Evolutionary conservation across 2,113 vertebrate genomes (phyloP).

Genomic region (Hyperopisus bebe): DNA sequence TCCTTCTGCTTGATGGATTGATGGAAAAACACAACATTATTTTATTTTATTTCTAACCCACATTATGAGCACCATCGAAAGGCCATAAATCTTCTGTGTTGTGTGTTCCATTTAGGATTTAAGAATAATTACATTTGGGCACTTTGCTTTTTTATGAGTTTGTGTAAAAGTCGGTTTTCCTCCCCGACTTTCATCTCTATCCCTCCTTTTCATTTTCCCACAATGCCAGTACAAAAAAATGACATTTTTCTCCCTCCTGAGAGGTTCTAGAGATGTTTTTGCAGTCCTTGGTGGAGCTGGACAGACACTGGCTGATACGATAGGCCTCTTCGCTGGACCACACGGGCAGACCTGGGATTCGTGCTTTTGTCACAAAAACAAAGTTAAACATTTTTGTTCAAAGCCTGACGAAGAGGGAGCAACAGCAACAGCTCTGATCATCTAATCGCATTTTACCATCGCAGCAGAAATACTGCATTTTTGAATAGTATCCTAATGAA

Average conservation of each 20-base stretch:
- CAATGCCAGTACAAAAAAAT: neutral
- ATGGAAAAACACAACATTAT: conserved; percentile 26
- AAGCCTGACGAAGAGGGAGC: conserved; percentile 65
- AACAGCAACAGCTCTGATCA: conserved; percentile 67
- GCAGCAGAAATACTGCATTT: conserved; percentile 72
- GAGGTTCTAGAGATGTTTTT: conserved; percentile 24
- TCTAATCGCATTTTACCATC: conserved; percentile 63
- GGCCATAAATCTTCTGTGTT: conserved; percentile 15
- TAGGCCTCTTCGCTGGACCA: conserved; percentile 57
- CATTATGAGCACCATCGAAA: neutral
- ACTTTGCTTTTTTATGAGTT: neutral
- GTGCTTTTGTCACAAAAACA: conserved; percentile 67
- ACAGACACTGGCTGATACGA: conserved; percentile 58
- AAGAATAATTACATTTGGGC: conserved; percentile 14
- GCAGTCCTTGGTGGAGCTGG: conserved; percentile 52
- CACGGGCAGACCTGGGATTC: conserved; percentile 52
- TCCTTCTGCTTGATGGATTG: conserved; percentile 18
- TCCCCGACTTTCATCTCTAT: neutral
- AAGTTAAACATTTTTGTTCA: conserved; percentile 72
- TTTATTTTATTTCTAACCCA: conserved; percentile 17
- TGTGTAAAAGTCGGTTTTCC: neutral
- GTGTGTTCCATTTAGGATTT: conserved; percentile 22
- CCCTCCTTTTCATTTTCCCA: neutral
- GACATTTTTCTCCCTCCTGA: neutral
- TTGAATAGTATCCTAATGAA: neutral